phyloP scores from a whole-genome alignment of 2,113 vertebrate genomes.

The Halcyon malimbica region DNA sequence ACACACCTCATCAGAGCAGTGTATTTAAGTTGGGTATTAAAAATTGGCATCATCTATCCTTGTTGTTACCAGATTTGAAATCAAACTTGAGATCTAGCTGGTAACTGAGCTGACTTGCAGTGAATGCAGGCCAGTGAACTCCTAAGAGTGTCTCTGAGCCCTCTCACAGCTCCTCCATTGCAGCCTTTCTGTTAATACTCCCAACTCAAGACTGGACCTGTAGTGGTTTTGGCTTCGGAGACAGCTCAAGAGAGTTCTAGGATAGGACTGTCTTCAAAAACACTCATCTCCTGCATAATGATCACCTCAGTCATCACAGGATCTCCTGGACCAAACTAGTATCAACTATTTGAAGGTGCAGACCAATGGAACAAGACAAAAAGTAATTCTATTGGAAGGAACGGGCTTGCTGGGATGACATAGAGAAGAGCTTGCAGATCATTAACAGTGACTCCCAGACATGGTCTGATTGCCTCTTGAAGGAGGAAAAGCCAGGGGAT shows the following conservation, averaged over 20 bases:
- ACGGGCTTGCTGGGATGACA: neutral
- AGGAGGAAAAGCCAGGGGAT: neutral
- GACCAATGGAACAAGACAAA: no score
- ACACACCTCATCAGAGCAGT: neutral
- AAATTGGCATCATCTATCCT: neutral
- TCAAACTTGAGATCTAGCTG: neutral
- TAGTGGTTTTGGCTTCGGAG: neutral
- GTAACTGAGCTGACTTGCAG: neutral
- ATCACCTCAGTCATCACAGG: neutral
- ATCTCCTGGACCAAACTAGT: neutral
- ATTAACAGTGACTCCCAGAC: neutral
- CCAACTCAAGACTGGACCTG: neutral
- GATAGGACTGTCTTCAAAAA: neutral
- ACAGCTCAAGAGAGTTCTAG: neutral
- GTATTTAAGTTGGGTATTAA: neutral
- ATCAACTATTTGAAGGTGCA: neutral
- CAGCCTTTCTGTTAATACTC: neutral
- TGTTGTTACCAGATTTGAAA: neutral
- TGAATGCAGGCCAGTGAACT: neutral
- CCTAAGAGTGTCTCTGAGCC: neutral
- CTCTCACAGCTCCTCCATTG: neutral
- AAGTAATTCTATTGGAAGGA: neutral
- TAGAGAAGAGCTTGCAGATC: neutral
- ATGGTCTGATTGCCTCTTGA: neutral
- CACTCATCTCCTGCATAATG: neutral